Evolutionary conservation across 2,113 vertebrate genomes (phyloP).

Genomic region (Callaeas wilsoni): DNA sequence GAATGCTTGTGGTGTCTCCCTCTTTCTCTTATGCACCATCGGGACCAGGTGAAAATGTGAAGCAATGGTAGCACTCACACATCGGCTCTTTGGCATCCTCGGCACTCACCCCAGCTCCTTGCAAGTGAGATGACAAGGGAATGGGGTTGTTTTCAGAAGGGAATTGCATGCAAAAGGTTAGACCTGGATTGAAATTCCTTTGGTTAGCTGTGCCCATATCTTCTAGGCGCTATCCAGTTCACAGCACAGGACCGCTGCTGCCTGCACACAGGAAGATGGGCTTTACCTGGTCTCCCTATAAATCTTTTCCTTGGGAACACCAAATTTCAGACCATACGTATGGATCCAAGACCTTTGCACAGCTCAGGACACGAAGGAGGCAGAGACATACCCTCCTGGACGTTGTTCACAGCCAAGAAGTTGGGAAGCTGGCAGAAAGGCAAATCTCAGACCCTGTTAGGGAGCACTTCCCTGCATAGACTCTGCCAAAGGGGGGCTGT

Average conservation of each 20-base stretch:
- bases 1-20: neutral
- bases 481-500: neutral
- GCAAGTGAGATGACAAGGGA: neutral
- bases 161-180: neutral
- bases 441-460: rapidly evolving
- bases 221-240: neutral
- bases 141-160: neutral
- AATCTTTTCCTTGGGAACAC: neutral
- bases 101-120: neutral
- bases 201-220: neutral
- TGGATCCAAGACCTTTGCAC: neutral
- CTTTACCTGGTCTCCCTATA: neutral
- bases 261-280: rapidly evolving
- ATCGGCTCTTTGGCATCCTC: neutral
- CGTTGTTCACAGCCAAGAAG: neutral
- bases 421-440: neutral
- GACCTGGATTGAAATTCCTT: neutral
- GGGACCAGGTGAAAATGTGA: neutral
- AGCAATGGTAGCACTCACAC: neutral
- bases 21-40: rapidly evolving
- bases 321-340: neutral
- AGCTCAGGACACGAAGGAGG: neutral
- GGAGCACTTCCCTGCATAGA: neutral
- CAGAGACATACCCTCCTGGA: neutral
- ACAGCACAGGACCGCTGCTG: rapidly evolving